Evolutionary conservation across 2,888 invertebrate species (phyloP), one percentile per base, ranked within the genome.

Genomic region (Ophion costatus): DNA sequence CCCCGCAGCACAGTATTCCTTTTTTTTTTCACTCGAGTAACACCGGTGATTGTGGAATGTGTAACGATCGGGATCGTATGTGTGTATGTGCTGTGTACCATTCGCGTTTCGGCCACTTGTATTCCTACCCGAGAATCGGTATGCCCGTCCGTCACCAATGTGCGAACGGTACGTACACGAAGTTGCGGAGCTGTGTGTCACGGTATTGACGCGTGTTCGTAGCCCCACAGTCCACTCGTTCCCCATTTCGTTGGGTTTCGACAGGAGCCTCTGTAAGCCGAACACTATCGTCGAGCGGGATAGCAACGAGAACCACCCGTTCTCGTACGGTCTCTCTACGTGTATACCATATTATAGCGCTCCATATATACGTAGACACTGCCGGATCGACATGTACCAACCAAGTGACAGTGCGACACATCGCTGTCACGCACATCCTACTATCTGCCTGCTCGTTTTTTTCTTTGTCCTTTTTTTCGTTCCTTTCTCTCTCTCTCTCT

Each of bases 401-500:
- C 86, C 90, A 61, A 89, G 90, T 91, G 90, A 90, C 91, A 91
- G 89, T 89, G 90, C 90, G 90, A 91, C 91, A 91, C 90, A 91
- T 91, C 90, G 88, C 88, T 87, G 88, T 87, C 79, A 80, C 75
- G 80, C 86, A 80, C 76, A 75, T 76, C 57, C 80, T 17, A 56
- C 64, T 56, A 73, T 22, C 66, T 22, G 69, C 11, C 56, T 56
- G 51, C 20, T 57, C 74, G 42, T 80, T 59, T 63, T 61, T 73
- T 63, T 75, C 56, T 69, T 42, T 63, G 76, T 67, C 14, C 63
- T 29, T 42, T 56, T 82, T 38, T 73, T 57, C 9, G 2, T 17
- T 17, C 14, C 51, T 14, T 5, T 75, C 85, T 78, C 70, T 80
- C 76, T 76, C 85, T 71, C 83, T 83, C 86, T 85, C 85, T 79